Conservation (phyloP, 2,113 vertebrate genomes). For the Anarhynchus alexandrinus region DNA sequence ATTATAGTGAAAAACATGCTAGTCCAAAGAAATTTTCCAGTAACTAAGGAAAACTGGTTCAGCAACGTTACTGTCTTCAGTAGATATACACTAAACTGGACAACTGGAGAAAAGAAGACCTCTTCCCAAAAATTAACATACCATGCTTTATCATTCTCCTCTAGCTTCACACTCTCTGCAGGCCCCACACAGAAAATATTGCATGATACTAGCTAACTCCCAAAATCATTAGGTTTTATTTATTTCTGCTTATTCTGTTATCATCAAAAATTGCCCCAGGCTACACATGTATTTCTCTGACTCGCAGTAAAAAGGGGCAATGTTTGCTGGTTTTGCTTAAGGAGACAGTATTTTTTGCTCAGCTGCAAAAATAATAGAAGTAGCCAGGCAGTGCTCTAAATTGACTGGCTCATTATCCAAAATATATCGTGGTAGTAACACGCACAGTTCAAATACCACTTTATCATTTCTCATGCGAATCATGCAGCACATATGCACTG, state of each 20-base stretch:
- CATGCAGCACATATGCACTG: not conserved
- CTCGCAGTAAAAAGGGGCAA: not conserved
- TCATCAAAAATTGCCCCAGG: not conserved
- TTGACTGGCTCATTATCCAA: slow-evolving; percentile 17
- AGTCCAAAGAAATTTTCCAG: not conserved
- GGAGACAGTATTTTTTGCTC: not conserved
- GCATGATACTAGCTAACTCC: not conserved
- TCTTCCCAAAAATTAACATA: not conserved
- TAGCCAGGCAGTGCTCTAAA: not conserved
- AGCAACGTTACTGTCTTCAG: not conserved
- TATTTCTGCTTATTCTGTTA: not conserved
- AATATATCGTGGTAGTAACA: not conserved
- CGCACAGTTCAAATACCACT: not conserved
- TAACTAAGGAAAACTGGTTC: not conserved
- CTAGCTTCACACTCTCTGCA: not conserved
- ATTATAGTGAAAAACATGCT: not conserved
- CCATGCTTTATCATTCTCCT: not conserved
- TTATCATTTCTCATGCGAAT: not conserved
- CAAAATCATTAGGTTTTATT: not conserved
- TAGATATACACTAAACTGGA: not conserved
- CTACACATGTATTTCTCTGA: not conserved
- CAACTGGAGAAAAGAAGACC: not conserved
- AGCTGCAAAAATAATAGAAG: slow-evolving; percentile 11
- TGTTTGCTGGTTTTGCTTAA: slow-evolving; percentile 12
- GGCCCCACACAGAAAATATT: not conserved